Evolutionary conservation across 2,797 vertebrate species (phyloP).

Genomic region (Tragopan temminckii): DNA sequence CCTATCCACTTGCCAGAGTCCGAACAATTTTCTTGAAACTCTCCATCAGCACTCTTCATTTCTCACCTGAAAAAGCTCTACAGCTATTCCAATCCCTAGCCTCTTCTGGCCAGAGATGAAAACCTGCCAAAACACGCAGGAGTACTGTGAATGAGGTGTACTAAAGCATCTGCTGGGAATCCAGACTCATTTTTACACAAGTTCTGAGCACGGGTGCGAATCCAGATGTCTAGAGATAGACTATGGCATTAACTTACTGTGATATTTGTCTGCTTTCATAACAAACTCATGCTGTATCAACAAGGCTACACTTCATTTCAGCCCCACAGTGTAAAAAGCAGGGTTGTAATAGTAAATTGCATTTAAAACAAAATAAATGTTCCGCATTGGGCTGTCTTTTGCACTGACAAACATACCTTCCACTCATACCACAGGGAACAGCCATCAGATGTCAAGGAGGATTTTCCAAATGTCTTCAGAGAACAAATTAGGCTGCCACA

Average conservation of each 20-base stretch:
- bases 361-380: background rate
- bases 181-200: constrained; percentile 11
- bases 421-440: background rate
- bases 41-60: constrained; percentile 3
- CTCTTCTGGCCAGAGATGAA: background rate
- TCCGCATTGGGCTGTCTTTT: background rate
- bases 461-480: constrained; percentile 30
- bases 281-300: background rate
- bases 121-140: constrained; percentile 15
- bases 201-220: constrained; percentile 13
- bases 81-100: background rate
- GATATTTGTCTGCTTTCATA: background rate
- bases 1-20: background rate
- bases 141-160: constrained; percentile 33
- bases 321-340: background rate
- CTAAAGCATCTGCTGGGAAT: background rate
- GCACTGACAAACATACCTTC: background rate
- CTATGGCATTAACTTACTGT: background rate
- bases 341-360: background rate
- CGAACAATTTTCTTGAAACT: background rate
- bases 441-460: background rate
- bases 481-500: background rate
- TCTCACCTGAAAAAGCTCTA: constrained; percentile 38
- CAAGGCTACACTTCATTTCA: background rate
- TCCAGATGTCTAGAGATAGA: constrained; percentile 27